Conservation (phyloP, 2,797 vertebrate species). For the Gouania willdenowi region DNA sequence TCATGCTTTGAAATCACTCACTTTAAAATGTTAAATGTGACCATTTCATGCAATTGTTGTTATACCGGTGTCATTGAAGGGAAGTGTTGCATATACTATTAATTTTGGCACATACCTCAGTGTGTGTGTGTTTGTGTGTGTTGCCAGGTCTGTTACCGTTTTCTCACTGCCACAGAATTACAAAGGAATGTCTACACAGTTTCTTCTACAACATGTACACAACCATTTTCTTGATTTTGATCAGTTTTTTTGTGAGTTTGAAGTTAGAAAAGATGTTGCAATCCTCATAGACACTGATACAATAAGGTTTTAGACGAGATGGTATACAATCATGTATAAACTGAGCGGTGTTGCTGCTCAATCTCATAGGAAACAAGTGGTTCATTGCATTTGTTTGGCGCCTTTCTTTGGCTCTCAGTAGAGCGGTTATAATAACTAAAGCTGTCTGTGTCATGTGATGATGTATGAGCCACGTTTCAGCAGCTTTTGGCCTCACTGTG, state of each 20-base stretch:
- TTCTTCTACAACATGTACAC: too few relatives aligned
- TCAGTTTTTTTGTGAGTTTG: too few relatives aligned
- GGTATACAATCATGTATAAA: too few relatives aligned
- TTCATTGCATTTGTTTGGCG: conserved; percentile 18
- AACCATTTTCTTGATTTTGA: too few relatives aligned
- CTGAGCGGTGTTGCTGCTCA: conserved; percentile 10
- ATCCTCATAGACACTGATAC: too few relatives aligned
- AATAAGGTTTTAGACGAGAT: too few relatives aligned
- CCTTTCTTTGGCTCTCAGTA: neutral
- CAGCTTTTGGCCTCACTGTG: conserved; percentile 21
- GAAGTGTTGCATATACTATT: neutral
- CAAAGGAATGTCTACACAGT: neutral
- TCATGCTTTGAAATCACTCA: conserved; percentile 5
- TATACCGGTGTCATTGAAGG: neutral
- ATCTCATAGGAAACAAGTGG: neutral
- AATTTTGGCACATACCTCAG: too few relatives aligned
- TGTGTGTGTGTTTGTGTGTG: too few relatives aligned
- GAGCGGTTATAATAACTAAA: conserved; percentile 11
- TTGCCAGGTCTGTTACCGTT: conserved; percentile 6
- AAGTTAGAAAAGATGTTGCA: too few relatives aligned
- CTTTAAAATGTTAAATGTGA: conserved; percentile 2
- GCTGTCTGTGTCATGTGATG: conserved; percentile 19
- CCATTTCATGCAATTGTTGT: conserved; percentile 1
- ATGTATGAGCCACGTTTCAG: conserved; percentile 1
- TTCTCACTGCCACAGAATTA: conserved; percentile 20